A percentile compares a stretch with the other conserved stretches of the same genome.
Evolutionary conservation across 2,797 vertebrate genomes (phyloP).

Genomic region (Clarias laeviceps): DNA sequence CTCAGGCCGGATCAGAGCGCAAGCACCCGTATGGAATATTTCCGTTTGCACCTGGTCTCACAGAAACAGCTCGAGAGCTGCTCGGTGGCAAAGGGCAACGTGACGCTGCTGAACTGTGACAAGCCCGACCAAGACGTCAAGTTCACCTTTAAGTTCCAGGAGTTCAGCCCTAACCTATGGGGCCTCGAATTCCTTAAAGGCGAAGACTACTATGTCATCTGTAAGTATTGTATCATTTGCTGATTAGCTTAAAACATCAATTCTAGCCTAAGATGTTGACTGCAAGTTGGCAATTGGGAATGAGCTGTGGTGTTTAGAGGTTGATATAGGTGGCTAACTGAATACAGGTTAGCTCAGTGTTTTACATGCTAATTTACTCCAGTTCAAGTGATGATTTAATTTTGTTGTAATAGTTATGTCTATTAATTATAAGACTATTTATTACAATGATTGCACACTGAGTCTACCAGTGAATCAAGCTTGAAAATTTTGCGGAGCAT

Average conservation of each 20-base stretch:
- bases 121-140: constrained; percentile 95
- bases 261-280: not conserved
- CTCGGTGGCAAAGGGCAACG: constrained; percentile 85
- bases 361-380: not conserved
- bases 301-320: not conserved
- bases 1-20: constrained; percentile 80
- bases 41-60: constrained; percentile 94
- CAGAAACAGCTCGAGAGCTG: constrained; percentile 92
- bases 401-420: not conserved
- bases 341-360: not conserved
- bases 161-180: constrained; percentile 98
- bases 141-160: constrained; percentile 99
- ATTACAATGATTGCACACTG: not conserved
- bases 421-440: constrained; percentile 1
- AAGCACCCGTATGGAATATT: constrained; percentile 86
- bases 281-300: not conserved
- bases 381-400: not conserved
- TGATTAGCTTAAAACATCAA: not conserved
- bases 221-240: constrained; percentile 66
- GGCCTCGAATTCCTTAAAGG: constrained; percentile 96
- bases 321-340: not conserved
- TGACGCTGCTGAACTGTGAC: constrained; percentile 93
- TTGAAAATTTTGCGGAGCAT: constrained; percentile 4
- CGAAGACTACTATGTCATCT: constrained; percentile 97
- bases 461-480: not conserved